Conservation (phyloP, 1,140 invertebrate genomes). For the Lasioglossum albipes region DNA sequence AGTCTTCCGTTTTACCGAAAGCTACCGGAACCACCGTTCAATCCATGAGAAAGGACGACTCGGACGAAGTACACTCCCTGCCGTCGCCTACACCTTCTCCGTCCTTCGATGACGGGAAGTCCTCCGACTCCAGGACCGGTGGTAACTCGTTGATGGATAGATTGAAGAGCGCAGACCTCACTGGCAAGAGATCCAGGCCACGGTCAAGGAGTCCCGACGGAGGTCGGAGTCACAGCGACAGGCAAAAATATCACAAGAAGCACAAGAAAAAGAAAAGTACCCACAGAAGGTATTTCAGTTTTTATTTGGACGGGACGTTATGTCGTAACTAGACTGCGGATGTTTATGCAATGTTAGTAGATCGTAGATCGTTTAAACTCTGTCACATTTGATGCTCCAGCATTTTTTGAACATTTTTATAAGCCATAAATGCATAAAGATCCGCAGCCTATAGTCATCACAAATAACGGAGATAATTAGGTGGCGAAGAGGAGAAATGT, state of each 20-base stretch:
- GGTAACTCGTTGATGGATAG: slow-evolving; percentile 73
- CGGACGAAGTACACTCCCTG: slow-evolving; percentile 71
- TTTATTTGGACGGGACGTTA: too few species aligned
- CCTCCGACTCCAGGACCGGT: slow-evolving; percentile 60
- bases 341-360: too few species aligned
- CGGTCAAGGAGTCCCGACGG: slow-evolving; percentile 75
- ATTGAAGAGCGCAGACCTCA: slow-evolving; percentile 72
- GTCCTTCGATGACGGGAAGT: slow-evolving; percentile 53
- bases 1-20: slow-evolving; percentile 69
- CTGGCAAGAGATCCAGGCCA: slow-evolving; percentile 70
- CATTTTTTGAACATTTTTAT: too few species aligned
- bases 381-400: too few species aligned
- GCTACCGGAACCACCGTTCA: slow-evolving; percentile 7
- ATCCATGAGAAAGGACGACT: slow-evolving; percentile 58
- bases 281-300: slow-evolving; percentile 73
- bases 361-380: too few species aligned
- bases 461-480: too few species aligned
- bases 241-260: slow-evolving; percentile 73
- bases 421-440: too few species aligned
- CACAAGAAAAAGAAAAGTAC: slow-evolving; percentile 78
- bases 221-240: slow-evolving; percentile 68
- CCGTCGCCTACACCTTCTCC: slow-evolving; percentile 72
- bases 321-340: too few species aligned
- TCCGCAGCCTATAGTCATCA: too few species aligned
- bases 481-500: too few species aligned